Evolutionary conservation across 1,140 invertebrate species (phyloP).

Genomic region (Tetramorium simillimum): DNA sequence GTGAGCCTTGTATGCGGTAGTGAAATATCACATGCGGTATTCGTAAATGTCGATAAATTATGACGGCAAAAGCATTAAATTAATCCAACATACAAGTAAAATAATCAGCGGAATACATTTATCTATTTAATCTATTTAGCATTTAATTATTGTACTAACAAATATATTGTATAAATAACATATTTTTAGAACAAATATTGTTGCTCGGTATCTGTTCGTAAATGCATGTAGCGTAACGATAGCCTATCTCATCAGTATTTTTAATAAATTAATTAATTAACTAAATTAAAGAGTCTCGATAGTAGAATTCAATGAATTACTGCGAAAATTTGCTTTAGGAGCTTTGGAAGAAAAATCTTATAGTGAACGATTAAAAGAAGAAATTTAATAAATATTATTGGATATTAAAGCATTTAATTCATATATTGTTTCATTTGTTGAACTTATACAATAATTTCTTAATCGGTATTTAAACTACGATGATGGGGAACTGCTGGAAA

Average conservation of each 20-base stretch:
- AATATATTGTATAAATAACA: background rate
- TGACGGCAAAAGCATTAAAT: background rate
- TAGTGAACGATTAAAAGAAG: background rate
- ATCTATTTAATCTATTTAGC: background rate
- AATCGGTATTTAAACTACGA: background rate
- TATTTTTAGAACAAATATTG: background rate
- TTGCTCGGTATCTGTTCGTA: background rate
- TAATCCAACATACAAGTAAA: background rate
- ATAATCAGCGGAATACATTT: background rate
- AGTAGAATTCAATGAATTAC: too few relatives aligned
- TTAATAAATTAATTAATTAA: too few relatives aligned
- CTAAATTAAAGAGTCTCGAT: too few relatives aligned
- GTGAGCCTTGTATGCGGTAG: background rate
- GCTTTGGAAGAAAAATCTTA: background rate
- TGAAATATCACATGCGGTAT: background rate
- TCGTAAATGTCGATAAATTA: conserved; percentile 22
- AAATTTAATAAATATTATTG: background rate
- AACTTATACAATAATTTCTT: background rate
- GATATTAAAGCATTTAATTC: background rate
- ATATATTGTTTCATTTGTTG: background rate
- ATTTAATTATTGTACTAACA: background rate
- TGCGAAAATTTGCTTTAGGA: too few relatives aligned
- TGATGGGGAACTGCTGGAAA: background rate
- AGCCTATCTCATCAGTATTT: background rate
- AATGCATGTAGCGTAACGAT: background rate